Percentiles rank a stretch among this genome's conserved stretches.
These are phyloP conservation scores for Stictocephala bisonia DNA, from an alignment of 2,888 invertebrate genomes.

Conservation along the genomic window DNA sequence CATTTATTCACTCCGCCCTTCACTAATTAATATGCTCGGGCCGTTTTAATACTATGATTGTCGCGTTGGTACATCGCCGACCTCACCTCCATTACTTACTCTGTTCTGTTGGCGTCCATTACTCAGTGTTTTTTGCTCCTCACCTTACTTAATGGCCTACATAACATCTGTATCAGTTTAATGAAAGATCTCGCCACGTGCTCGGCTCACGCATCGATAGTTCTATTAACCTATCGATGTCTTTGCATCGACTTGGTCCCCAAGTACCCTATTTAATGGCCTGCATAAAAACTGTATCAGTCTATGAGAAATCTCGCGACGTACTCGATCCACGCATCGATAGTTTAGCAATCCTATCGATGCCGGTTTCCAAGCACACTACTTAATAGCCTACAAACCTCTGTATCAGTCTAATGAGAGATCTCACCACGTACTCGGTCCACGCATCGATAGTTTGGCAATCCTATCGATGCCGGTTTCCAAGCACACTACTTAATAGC, in stretches of 20 bases:
- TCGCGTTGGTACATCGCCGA: no score
- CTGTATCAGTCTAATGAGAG: constrained; percentile 26
- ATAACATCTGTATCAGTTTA: constrained; percentile 30
- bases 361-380: background rate
- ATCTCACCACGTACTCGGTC: constrained; percentile 12
- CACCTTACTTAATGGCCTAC: background rate
- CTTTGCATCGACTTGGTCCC: no score
- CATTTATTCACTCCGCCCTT: constrained; percentile 3
- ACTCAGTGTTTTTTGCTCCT: background rate
- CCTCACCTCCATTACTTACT: no score
- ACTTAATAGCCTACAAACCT: constrained; percentile 10
- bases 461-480: background rate
- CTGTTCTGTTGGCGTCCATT: background rate
- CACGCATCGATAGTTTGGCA: no score
- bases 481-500: background rate
- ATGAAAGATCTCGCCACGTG: constrained; percentile 21
- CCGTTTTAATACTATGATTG: no score
- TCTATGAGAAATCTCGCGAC: constrained; percentile 23
- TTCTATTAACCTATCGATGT: no score
- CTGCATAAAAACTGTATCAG: constrained; percentile 15
- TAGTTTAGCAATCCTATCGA: no score
- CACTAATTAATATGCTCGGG: no score
- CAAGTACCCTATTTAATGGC: background rate
- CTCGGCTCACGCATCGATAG: constrained; percentile 12
- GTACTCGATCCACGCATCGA: constrained; percentile 5